These are phyloP conservation scores for Mesembrinibis cayennensis DNA, from an alignment of 2,113 vertebrate species.

Conservation along the genomic window DNA sequence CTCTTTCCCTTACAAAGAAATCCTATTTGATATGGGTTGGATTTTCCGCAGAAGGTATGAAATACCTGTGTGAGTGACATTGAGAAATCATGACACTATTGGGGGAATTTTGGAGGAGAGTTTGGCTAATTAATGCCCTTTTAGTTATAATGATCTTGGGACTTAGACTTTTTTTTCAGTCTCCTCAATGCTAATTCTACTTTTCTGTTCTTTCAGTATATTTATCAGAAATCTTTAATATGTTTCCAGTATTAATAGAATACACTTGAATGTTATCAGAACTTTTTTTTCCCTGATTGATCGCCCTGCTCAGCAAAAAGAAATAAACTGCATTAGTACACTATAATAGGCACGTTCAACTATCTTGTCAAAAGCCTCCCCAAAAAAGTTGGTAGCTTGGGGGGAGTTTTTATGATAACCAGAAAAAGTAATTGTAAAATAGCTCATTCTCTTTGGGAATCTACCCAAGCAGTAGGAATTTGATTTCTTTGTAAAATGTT, in stretches of 20 bases:
- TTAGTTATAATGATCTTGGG: neutral
- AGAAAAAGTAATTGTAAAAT: neutral
- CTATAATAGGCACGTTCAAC: neutral
- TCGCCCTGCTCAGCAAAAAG: neutral
- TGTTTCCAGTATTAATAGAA: neutral
- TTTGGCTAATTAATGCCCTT: neutral
- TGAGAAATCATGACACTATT: neutral
- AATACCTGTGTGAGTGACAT: neutral
- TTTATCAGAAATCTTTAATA: neutral
- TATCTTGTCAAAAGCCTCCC: neutral
- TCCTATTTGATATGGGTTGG: constrained; percentile 90
- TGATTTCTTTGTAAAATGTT: neutral
- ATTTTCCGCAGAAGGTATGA: constrained; percentile 91
- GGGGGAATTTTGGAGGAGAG: neutral
- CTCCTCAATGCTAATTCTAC: neutral
- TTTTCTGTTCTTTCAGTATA: neutral
- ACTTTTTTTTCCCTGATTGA: neutral
- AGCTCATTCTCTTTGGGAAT: neutral
- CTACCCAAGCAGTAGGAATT: neutral
- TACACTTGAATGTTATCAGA: neutral
- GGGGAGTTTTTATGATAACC: neutral
- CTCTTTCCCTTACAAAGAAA: constrained; percentile 84
- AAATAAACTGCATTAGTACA: neutral
- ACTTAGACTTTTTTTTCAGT: neutral
- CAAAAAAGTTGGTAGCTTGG: neutral